A percentile compares a stretch with the other conserved stretches of the same genome.
Evolutionary conservation across 92 coral and sea anemone genomes (phyloP).

Genomic region (Phenganax stokvisi): DNA sequence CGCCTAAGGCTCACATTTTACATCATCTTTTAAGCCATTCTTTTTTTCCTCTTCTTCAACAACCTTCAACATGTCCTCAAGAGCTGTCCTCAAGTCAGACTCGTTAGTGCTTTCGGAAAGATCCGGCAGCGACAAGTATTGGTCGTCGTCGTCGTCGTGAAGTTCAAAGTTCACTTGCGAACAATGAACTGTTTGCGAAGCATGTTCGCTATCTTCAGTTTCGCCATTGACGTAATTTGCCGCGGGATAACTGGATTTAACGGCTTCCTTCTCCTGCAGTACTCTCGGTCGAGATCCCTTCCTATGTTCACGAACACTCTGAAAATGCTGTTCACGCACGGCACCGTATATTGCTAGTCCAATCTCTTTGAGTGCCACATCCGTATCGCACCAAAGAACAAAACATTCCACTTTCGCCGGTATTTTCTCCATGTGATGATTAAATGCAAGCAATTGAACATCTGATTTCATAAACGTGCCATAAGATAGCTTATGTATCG

Average conservation of each 20-base stretch:
- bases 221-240: neutral
- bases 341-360: constrained; percentile 79
- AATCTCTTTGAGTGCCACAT: constrained; percentile 68
- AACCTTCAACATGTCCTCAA: constrained; percentile 38
- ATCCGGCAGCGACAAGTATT: constrained; percentile 35
- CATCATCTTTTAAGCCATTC: neutral
- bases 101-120: constrained; percentile 25
- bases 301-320: constrained; percentile 68
- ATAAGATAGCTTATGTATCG: constrained; percentile 73
- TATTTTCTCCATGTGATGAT: constrained; percentile 75
- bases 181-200: too few species aligned
- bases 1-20: neutral
- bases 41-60: constrained; percentile 38
- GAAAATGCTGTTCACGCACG: constrained; percentile 85
- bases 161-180: constrained; percentile 30
- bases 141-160: constrained; percentile 20
- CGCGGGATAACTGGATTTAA: neutral
- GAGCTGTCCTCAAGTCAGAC: constrained; percentile 34
- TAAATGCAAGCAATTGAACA: constrained; percentile 72
- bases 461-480: constrained; percentile 63
- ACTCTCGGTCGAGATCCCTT: constrained; percentile 42
- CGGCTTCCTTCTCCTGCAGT: constrained; percentile 10
- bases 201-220: neutral
- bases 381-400: constrained; percentile 73
- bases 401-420: constrained; percentile 81